Conservation (phyloP, 1,140 invertebrate species). For the Andrena cerasifolii region DNA sequence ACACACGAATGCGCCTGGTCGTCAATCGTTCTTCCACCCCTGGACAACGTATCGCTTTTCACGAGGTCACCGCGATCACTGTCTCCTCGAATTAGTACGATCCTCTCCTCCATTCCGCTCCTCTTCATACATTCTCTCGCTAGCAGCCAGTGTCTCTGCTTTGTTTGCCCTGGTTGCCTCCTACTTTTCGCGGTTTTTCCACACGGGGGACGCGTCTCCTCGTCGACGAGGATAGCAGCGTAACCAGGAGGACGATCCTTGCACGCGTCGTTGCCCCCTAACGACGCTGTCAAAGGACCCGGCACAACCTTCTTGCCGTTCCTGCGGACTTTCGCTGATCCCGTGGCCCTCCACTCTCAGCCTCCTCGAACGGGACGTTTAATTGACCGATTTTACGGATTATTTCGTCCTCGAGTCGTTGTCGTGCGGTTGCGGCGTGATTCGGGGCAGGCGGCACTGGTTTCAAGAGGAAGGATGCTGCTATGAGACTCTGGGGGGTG, state of each 20-base stretch:
- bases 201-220: too few species aligned
- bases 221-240: too few species aligned
- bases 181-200: constrained; percentile 34
- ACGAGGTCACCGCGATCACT: constrained; percentile 76
- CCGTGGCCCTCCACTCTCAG: constrained; percentile 20
- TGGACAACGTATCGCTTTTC: constrained; percentile 64
- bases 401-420: constrained; percentile 56
- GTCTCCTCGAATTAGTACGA: constrained; percentile 73
- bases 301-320: constrained; percentile 27
- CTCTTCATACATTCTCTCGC: constrained; percentile 31
- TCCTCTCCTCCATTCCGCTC: constrained; percentile 18
- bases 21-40: constrained; percentile 20
- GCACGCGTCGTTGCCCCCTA: constrained; percentile 55
- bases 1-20: constrained; percentile 65
- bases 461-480: neutral
- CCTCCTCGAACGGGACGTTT: constrained; percentile 60
- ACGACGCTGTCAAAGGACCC: constrained; percentile 54
- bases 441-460: neutral
- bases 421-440: neutral
- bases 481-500: too few species aligned
- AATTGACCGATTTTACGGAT: constrained; percentile 73
- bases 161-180: constrained; percentile 5
- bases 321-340: constrained; percentile 35
- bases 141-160: constrained; percentile 1
- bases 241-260: constrained; percentile 37